Base-by-base conservation (phyloP, 2,797 vertebrate genomes). In the Falco peregrinus region DNA sequence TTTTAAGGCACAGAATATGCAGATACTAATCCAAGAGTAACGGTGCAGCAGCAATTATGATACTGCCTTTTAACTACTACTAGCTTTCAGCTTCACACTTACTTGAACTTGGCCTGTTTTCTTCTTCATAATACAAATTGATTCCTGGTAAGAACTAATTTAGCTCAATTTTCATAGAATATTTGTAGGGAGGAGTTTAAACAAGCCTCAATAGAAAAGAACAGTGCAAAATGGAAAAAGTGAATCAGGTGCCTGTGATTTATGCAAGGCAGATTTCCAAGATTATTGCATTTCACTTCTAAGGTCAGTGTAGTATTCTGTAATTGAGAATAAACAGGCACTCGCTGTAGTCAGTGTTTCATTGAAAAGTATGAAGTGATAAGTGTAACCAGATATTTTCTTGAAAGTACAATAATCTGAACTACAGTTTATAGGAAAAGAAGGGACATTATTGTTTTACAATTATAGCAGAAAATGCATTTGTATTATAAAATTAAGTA, bases 211-310 rank as follows among this genome's bases (percentile, higher is more conserved):
- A 35, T 91, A 84, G 70, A 71, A 73, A 82, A 89, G 43, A 83
- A 56, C 7, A 60, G 47, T 56, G 61, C 50, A 81, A 95, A 84
- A 70, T 83, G 81, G 84, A 92, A 93, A 93, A 92, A 89, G 53
- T 85, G 65, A 87, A 85, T 87, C 85, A 61, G 41, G 74, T 93
- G 82, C 65, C 87, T 92, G 78, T 91, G 90, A 94, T 95, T 91
- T 81, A 76, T 33, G 47, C 75, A 70, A 92, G 76, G 84, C 94
- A 95, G 76, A 84, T 83, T 91, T 96, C 94, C 87, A 92, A 50
- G 84, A 79, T 95, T 85, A 92, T 47, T 96, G 81, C 89, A 65
- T 95, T 94, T 96, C 90, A 91, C 79, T 91, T 61, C 54, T 69
- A 43, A 92, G 87, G 89, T 81, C 89, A 80, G 45, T 45, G 57